These are phyloP conservation scores for Tinamus guttatus DNA, from an alignment of 2,113 vertebrate genomes.

Conservation along the genomic window DNA sequence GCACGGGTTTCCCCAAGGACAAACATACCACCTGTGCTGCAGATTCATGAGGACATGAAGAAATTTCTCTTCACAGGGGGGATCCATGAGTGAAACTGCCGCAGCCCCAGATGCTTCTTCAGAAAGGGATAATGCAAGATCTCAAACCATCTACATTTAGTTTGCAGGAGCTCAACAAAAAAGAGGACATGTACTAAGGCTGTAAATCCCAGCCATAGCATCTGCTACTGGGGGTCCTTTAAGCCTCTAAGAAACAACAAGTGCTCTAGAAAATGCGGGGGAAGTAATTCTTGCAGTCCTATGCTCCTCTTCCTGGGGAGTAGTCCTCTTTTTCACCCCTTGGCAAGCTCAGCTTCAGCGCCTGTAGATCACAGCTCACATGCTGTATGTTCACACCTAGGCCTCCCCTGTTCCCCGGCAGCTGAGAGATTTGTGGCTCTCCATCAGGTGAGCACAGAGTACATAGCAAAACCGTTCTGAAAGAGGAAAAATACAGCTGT, in stretches of 20 bases:
- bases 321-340: neutral
- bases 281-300: neutral
- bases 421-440: neutral
- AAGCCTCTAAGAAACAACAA: neutral
- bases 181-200: neutral
- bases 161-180: neutral
- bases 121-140: neutral
- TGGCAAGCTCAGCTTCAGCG: neutral
- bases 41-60: neutral
- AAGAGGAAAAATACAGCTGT: neutral
- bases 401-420: neutral
- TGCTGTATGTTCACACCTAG: neutral
- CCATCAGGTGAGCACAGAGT: neutral
- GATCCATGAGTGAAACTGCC: neutral
- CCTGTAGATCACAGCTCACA: neutral
- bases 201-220: neutral
- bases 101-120: neutral
- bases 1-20: neutral
- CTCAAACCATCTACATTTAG: neutral
- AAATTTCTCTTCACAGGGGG: neutral
- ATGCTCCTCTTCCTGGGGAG: neutral
- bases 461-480: neutral
- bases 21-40: neutral
- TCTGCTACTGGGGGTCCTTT: neutral
- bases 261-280: neutral